phyloP scores from a whole-genome alignment of 2,888 invertebrate species.

The Synergus gifuensis region DNA sequence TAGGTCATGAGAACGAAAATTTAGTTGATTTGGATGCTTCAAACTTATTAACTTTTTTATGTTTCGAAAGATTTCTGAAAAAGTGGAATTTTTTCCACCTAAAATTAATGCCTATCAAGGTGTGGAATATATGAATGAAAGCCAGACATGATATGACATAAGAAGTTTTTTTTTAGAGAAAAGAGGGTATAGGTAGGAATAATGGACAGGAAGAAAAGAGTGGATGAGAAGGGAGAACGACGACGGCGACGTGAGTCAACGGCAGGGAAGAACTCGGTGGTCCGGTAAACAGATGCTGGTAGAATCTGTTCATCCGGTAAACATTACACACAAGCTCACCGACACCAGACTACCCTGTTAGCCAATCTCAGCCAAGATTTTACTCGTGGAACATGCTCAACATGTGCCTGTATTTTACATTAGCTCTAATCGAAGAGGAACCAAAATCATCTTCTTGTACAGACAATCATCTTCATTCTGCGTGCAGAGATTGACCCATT shows the following conservation, averaged over 20 bases:
- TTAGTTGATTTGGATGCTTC: background rate
- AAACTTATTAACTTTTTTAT: background rate
- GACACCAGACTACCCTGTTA: slow-evolving; percentile 57
- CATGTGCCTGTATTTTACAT: slow-evolving; percentile 36
- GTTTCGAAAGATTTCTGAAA: background rate
- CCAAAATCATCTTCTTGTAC: slow-evolving; percentile 46
- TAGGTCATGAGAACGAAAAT: slow-evolving; percentile 28
- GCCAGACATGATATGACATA: background rate
- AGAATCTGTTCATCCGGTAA: slow-evolving; percentile 69
- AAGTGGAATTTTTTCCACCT: background rate
- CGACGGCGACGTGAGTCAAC: slow-evolving; percentile 50
- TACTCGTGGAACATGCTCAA: slow-evolving; percentile 49
- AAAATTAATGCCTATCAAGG: background rate
- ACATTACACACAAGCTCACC: slow-evolving; percentile 69
- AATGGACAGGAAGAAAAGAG: slow-evolving; percentile 21
- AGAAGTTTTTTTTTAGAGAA: slow-evolving; percentile 9
- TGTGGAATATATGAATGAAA: background rate
- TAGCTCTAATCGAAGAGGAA: slow-evolving; percentile 45
- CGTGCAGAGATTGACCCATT: too few species aligned
- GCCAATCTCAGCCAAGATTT: slow-evolving; percentile 62
- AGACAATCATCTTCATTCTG: background rate
- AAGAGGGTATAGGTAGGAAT: background rate
- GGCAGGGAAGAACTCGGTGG: slow-evolving; percentile 63
- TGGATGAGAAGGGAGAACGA: slow-evolving; percentile 7
- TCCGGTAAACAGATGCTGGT: slow-evolving; percentile 70